These are phyloP conservation scores for Taxidea taxus DNA, from an alignment of 2,113 vertebrate genomes.

Conservation along the genomic window DNA sequence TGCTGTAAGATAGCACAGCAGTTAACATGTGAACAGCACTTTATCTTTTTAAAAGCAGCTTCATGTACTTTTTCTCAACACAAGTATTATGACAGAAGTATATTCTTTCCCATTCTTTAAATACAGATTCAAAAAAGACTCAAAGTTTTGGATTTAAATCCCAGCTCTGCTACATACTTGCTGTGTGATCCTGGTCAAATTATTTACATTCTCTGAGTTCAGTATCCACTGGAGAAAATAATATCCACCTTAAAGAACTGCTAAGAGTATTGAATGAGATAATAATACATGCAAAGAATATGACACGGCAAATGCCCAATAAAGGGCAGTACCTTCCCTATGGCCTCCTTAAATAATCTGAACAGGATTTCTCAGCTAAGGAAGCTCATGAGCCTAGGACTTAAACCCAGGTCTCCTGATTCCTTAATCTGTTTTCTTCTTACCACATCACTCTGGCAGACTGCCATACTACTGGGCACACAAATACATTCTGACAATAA, in stretches of 20 bases:
- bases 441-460: constrained; percentile 24
- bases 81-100: neutral
- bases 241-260: neutral
- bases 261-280: neutral
- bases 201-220: neutral
- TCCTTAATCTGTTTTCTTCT: constrained; percentile 49
- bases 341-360: neutral
- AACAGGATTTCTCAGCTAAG: neutral
- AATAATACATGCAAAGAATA: neutral
- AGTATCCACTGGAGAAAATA: neutral
- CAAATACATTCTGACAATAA: constrained; percentile 28
- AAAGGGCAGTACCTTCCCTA: neutral
- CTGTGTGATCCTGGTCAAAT: neutral
- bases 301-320: neutral
- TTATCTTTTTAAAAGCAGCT: constrained; percentile 25
- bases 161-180: neutral
- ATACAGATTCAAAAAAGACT: constrained; percentile 5
- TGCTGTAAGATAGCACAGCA: neutral
- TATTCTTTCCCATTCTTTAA: neutral
- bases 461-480: constrained; percentile 4
- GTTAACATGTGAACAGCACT: neutral
- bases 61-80: neutral
- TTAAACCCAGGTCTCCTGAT: constrained; percentile 44
- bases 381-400: neutral
- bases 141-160: neutral